Percentiles rank a stretch among this genome's conserved stretches.
phyloP scores from a whole-genome alignment of 2,797 vertebrate genomes.

The Melanotaenia parkinsoni region DNA sequence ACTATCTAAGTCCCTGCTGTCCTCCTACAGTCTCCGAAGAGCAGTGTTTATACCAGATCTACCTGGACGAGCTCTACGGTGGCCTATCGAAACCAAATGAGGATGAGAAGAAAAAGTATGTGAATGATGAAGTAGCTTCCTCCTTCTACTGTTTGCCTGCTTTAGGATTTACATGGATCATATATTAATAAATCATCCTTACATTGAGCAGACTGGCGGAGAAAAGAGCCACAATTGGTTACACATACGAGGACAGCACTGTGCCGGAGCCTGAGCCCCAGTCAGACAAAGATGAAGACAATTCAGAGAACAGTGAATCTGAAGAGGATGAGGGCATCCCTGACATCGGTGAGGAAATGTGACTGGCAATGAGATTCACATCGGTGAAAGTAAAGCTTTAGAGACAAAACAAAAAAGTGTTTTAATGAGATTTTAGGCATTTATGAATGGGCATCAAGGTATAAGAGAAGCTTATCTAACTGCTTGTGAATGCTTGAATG shows the following conservation, averaged over 20 bases:
- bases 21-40: constrained; percentile 91
- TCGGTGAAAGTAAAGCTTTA: not conserved
- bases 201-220: constrained; percentile 86
- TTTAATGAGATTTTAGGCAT: not conserved
- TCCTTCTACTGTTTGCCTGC: not conserved
- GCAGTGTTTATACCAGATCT: constrained; percentile 98
- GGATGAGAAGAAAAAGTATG: constrained; percentile 97
- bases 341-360: constrained; percentile 88
- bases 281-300: constrained; percentile 88
- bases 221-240: constrained; percentile 95
- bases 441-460: not conserved
- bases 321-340: constrained; percentile 96
- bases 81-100: constrained; percentile 94
- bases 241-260: constrained; percentile 96
- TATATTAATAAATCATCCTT: not conserved
- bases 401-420: not conserved
- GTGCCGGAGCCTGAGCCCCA: constrained; percentile 87
- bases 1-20: constrained; percentile 39
- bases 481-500: accelerated
- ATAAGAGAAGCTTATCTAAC: not conserved
- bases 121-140: constrained; percentile 5
- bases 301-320: constrained; percentile 92
- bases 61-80: constrained; percentile 95
- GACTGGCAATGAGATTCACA: not conserved
- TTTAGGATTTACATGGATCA: not conserved